phyloP scores from a whole-genome alignment of 2,888 invertebrate species.

The Latrodectus elegans region DNA sequence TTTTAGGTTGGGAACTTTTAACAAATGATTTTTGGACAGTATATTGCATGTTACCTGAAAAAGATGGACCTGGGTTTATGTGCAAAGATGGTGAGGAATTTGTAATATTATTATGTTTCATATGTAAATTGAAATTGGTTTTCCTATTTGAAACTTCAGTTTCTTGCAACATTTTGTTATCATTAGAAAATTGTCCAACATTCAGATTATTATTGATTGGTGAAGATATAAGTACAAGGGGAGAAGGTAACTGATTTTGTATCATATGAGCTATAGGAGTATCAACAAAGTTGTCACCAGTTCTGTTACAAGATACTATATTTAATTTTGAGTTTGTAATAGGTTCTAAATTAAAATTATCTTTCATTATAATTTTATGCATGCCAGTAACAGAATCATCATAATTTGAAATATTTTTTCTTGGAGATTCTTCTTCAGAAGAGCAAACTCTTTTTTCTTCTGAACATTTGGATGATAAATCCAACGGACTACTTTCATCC shows the following conservation, averaged over 20 bases:
- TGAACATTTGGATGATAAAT: conserved; percentile 59
- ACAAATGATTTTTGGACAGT: conserved; percentile 54
- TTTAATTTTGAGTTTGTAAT: conserved; percentile 1
- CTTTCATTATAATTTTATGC: not conserved
- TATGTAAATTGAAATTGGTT: conserved; percentile 11
- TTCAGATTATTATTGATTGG: not conserved
- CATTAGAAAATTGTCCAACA: not conserved
- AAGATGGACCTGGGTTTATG: conserved; percentile 16
- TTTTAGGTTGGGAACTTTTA: conserved; percentile 53
- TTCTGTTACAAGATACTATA: not conserved
- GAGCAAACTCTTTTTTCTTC: conserved; percentile 2
- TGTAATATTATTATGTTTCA: conserved; percentile 20
- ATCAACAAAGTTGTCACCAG: conserved; percentile 4
- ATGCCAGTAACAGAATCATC: conserved; percentile 1
- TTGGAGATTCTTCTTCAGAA: not conserved
- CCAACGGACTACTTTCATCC: conserved; percentile 62
- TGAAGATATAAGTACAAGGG: conserved; percentile 32
- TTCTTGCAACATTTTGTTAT: conserved; percentile 1
- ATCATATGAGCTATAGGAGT: conserved; percentile 12
- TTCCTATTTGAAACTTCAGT: conserved; percentile 9
- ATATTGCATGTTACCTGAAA: conserved; percentile 19
- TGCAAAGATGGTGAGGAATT: no score
- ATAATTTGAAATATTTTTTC: conserved; percentile 14
- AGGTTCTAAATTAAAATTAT: not conserved
- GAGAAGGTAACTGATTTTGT: conserved; percentile 19